These are phyloP conservation scores for Nannospalax galili DNA, from an alignment of 2,113 vertebrate species.

Conservation along the genomic window DNA sequence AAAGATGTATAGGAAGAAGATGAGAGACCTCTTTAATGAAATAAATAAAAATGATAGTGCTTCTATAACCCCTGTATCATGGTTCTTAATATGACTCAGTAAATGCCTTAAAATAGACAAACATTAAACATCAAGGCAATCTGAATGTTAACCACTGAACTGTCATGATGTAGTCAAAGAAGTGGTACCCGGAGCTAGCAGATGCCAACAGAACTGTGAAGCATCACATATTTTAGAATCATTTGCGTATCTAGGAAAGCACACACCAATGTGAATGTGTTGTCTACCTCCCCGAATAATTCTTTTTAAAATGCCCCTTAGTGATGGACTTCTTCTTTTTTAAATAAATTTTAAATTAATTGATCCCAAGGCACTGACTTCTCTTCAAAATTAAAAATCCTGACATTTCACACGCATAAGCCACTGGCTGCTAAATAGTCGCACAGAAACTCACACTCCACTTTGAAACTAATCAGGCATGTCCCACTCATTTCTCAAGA, in stretches of 20 bases:
- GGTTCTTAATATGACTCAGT: conserved; percentile 71
- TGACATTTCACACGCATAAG: conserved; percentile 76
- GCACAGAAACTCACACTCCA: conserved; percentile 73
- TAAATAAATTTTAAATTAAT: conserved; percentile 79
- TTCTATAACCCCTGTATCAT: conserved; percentile 61
- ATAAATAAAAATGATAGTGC: conserved; percentile 73
- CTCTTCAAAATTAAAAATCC: conserved; percentile 74
- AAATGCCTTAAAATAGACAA: conserved; percentile 73
- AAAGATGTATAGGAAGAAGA: conserved; percentile 76
- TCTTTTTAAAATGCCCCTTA: conserved; percentile 73
- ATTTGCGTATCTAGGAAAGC: neutral
- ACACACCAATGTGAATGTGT: conserved; percentile 32
- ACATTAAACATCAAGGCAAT: conserved; percentile 60
- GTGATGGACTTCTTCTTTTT: conserved; percentile 68
- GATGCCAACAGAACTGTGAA: neutral
- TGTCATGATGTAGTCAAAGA: conserved; percentile 43
- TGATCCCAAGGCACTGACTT: conserved; percentile 75
- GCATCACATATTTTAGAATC: neutral
- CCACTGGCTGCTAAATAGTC: conserved; percentile 68
- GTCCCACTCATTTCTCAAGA: conserved; percentile 80
- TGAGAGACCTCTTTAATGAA: conserved; percentile 71
- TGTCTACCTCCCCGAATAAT: conserved; percentile 48
- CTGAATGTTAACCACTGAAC: conserved; percentile 1
- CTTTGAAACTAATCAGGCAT: conserved; percentile 79
- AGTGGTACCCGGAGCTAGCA: conserved; percentile 17